These are phyloP conservation scores for Hylaeus anthracinus DNA, from an alignment of 1,140 invertebrate species.

Conservation along the genomic window DNA sequence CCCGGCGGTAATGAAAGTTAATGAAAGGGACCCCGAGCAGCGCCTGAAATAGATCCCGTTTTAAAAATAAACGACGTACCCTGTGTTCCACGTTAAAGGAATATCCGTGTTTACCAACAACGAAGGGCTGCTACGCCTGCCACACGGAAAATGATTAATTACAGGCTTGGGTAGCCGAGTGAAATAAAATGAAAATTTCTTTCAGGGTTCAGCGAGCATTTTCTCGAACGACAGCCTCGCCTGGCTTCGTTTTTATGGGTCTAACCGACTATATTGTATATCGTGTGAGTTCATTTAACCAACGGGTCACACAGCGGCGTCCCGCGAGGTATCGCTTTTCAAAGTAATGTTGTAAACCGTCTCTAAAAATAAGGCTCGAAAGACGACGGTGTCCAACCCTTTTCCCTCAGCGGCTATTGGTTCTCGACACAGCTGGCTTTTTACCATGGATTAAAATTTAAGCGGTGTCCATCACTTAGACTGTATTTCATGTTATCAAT, in stretches of 20 bases:
- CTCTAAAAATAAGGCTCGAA: constrained; percentile 31
- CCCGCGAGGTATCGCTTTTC: constrained; percentile 6
- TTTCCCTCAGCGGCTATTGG: not conserved
- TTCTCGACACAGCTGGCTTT: not conserved
- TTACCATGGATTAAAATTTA: not conserved
- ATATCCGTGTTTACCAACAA: constrained; percentile 44
- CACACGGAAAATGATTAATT: constrained; percentile 59
- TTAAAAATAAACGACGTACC: constrained; percentile 41
- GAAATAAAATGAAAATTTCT: constrained; percentile 63
- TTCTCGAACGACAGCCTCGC: constrained; percentile 7
- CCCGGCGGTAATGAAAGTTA: constrained; percentile 29
- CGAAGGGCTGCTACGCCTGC: constrained; percentile 17
- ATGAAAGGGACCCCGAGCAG: constrained; percentile 5
- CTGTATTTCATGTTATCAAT: no score
- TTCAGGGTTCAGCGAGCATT: constrained; percentile 62
- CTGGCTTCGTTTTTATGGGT: not conserved
- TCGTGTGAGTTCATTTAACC: constrained; percentile 27
- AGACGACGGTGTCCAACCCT: constrained; percentile 13
- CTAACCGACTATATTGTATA: not conserved
- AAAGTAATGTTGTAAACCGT: constrained; percentile 30
- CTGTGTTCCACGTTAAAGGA: constrained; percentile 30
- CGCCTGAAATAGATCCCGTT: constrained; percentile 23
- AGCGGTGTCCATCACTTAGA: not conserved
- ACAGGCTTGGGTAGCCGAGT: constrained; percentile 50
- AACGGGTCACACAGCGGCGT: not conserved